Percentiles rank a stretch among this genome's conserved stretches.
Evolutionary conservation across 2,888 invertebrate genomes (phyloP).

Genomic region (Flexamia atlantica): DNA sequence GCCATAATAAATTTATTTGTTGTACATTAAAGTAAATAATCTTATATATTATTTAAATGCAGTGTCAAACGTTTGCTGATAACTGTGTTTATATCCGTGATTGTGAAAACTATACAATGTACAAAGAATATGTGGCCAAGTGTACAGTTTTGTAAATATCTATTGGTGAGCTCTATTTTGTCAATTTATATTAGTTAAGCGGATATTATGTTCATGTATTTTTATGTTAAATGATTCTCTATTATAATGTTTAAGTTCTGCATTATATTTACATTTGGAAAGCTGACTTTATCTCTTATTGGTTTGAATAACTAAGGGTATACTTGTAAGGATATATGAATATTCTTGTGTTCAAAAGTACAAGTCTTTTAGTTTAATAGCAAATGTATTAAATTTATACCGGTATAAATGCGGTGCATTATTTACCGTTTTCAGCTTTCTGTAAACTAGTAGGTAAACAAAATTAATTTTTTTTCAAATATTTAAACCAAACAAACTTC

Average conservation of each 20-base stretch:
- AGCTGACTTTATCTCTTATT: background rate
- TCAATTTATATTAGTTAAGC: background rate
- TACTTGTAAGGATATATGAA: background rate
- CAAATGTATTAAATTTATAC: constrained; percentile 4
- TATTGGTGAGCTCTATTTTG: background rate
- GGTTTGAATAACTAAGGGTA: background rate
- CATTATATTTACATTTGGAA: background rate
- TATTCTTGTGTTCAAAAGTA: background rate
- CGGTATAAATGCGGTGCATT: background rate
- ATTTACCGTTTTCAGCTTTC: background rate
- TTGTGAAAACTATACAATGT: background rate
- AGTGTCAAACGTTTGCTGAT: no score
- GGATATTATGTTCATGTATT: background rate
- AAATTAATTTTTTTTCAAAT: background rate
- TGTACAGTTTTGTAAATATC: background rate
- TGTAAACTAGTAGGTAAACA: no score
- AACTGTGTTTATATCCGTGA: background rate
- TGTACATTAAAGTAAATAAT: no score
- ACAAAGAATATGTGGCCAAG: background rate
- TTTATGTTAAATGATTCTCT: no score
- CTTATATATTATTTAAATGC: no score
- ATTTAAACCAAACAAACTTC: no score
- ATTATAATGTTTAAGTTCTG: background rate
- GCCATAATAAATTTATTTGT: no score
- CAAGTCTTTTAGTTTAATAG: background rate